Conservation (phyloP, 2,113 vertebrate genomes). For the Siphamia tubifer region DNA sequence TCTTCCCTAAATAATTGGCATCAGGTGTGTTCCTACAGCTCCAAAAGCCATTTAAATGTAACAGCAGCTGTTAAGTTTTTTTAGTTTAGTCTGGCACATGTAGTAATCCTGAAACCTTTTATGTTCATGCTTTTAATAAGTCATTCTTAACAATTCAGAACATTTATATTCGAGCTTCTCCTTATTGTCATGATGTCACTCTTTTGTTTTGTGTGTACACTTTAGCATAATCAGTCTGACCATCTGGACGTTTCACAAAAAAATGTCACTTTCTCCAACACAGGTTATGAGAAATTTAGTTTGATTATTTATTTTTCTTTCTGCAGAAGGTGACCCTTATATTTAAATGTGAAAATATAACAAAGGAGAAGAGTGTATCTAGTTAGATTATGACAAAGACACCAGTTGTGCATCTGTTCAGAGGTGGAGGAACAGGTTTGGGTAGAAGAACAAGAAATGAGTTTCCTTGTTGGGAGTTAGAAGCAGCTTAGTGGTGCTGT, state of each 20-base stretch:
- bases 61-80: background rate
- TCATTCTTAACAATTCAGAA: too few species aligned
- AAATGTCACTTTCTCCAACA: background rate
- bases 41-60: background rate
- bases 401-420: conserved; percentile 3
- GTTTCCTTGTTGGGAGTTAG: conserved; percentile 15
- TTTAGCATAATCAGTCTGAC: background rate
- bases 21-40: background rate
- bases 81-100: fast-evolving
- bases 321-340: background rate
- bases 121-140: too few species aligned
- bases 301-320: too few species aligned
- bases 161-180: background rate
- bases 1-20: background rate
- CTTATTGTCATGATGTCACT: conserved; percentile 8
- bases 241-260: background rate
- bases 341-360: background rate
- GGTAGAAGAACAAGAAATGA: conserved; percentile 74
- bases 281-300: background rate
- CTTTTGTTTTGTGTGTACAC: background rate
- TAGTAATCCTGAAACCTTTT: background rate
- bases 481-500: conserved; percentile 17
- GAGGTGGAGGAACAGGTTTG: conserved; percentile 79
- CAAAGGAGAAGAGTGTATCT: background rate
- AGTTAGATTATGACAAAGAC: conserved; percentile 2